These are phyloP conservation scores for Chouioia cunea DNA, from an alignment of 2,888 invertebrate genomes.

Conservation along the genomic window DNA sequence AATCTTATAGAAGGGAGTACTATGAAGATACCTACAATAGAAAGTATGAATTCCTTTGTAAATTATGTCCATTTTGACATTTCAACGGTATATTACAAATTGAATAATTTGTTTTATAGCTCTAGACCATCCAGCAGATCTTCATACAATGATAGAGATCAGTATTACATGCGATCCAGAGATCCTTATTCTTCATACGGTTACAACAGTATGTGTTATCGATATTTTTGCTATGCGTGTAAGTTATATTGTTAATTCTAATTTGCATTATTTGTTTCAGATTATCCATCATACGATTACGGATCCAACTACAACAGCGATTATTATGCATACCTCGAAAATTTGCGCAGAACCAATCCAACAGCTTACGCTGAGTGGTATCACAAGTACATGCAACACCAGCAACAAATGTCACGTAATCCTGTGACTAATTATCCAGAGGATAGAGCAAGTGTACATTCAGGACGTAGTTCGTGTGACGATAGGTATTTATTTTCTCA, in stretches of 20 bases:
- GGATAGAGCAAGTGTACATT: slow-evolving; percentile 84
- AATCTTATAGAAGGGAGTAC: slow-evolving; percentile 61
- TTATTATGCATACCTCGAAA: slow-evolving; percentile 82
- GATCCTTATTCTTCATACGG: slow-evolving; percentile 61
- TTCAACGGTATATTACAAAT: not conserved
- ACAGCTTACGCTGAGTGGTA: slow-evolving; percentile 85
- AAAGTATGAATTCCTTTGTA: slow-evolving; percentile 52
- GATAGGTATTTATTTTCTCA: slow-evolving; percentile 71
- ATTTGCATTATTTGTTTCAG: slow-evolving; percentile 44
- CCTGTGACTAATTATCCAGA: slow-evolving; percentile 69
- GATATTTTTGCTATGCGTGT: not conserved
- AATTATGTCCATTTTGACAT: not conserved
- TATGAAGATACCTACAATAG: slow-evolving; percentile 64
- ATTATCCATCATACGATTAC: slow-evolving; percentile 62
- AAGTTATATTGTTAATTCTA: not conserved
- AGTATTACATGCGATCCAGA: slow-evolving; percentile 59
- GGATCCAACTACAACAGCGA: slow-evolving; percentile 61
- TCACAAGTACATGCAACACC: slow-evolving; percentile 75
- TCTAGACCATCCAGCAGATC: slow-evolving; percentile 67
- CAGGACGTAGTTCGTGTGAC: slow-evolving; percentile 85
- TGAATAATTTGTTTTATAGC: slow-evolving; percentile 49
- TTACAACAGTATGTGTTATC: slow-evolving; percentile 58
- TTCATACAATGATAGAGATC: slow-evolving; percentile 66
- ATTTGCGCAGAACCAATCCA: slow-evolving; percentile 82
- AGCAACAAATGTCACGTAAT: slow-evolving; percentile 57